A percentile compares a stretch with the other conserved stretches of the same genome.
phyloP scores from a whole-genome alignment of 2,113 vertebrate species.

The Phycodurus eques region DNA sequence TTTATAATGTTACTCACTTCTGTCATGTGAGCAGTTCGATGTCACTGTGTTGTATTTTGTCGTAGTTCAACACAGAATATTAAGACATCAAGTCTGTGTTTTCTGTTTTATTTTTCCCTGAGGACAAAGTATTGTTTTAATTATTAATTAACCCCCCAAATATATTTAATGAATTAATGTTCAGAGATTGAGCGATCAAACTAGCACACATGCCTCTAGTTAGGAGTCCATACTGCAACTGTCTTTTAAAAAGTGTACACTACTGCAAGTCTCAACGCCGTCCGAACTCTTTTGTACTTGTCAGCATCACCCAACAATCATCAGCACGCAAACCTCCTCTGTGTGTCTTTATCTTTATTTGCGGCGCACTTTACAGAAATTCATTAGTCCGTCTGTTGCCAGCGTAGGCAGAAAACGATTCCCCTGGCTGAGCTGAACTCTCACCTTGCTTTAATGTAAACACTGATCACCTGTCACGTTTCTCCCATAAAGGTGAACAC shows the following conservation, averaged over 20 bases:
- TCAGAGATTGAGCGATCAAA: not conserved
- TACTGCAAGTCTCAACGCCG: conserved; percentile 52
- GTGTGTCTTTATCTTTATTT: conserved; percentile 73
- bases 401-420: conserved; percentile 69
- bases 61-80: no score
- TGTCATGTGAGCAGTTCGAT: no score
- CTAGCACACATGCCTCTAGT: not conserved
- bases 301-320: conserved; percentile 63
- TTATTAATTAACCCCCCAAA: not conserved
- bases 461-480: conserved; percentile 61
- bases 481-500: conserved; percentile 63
- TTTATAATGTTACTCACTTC: no score
- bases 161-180: not conserved
- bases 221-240: not conserved
- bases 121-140: no score
- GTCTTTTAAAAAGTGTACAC: conserved; percentile 46
- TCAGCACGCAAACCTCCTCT: conserved; percentile 61
- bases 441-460: conserved; percentile 70
- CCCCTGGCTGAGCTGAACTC: conserved; percentile 62
- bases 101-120: no score
- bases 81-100: no score
- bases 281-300: conserved; percentile 46
- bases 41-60: no score
- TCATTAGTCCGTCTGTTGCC: conserved; percentile 67
- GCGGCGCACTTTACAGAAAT: conserved; percentile 67